phyloP scores from a whole-genome alignment of 2,888 invertebrate species.

The Eilema depressum region DNA sequence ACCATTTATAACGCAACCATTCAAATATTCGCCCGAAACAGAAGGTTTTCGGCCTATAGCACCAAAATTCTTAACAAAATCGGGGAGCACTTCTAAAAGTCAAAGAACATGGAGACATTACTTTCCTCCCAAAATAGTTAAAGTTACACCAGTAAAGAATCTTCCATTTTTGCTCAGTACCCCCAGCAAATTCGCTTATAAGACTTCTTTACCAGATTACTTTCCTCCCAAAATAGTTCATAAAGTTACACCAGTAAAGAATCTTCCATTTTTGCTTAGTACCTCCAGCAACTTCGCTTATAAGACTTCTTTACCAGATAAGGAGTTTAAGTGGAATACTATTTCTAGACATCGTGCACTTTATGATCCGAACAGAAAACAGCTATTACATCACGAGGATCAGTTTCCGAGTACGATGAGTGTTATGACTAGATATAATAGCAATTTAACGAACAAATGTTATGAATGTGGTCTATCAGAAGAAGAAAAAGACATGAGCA shows the following conservation, averaged over 20 bases:
- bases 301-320: background rate
- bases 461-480: constrained; percentile 54
- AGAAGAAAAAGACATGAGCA: constrained; percentile 29
- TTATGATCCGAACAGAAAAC: background rate
- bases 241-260: background rate
- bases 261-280: background rate
- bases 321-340: background rate
- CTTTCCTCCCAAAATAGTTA: constrained; percentile 22
- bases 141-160: background rate
- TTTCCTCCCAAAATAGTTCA: constrained; percentile 22
- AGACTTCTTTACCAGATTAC: background rate
- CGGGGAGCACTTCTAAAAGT: background rate
- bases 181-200: background rate
- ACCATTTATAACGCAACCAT: background rate
- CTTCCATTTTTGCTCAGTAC: background rate
- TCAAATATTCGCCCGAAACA: background rate
- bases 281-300: background rate
- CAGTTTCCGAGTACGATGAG: background rate
- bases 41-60: background rate
- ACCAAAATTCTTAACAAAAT: background rate
- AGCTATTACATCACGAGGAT: background rate
- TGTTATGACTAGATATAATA: background rate
- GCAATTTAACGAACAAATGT: constrained; percentile 36
- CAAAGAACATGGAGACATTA: constrained; percentile 35
- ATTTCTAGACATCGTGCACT: background rate